Conservation (phyloP, 2,113 vertebrate species). For the Protobothrops mucrosquamatus region DNA sequence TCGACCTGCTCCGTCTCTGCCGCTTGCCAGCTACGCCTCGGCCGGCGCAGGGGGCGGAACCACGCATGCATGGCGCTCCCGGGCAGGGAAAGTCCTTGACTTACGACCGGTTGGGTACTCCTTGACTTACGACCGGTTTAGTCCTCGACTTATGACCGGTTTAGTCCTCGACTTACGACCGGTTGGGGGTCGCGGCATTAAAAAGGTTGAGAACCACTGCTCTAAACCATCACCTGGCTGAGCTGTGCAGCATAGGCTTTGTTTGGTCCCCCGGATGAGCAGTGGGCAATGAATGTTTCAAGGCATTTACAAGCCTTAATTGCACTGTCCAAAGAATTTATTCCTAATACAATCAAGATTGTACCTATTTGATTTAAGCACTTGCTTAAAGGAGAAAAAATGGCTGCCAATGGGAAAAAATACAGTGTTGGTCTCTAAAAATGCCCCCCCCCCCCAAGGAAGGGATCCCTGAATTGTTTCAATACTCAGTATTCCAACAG, state of each 20-base stretch:
- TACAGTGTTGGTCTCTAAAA: conserved; percentile 57
- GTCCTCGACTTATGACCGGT: no score
- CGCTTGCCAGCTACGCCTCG: no score
- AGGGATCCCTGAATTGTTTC: conserved; percentile 61
- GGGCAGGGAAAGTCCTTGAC: no score
- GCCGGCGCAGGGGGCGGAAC: no score
- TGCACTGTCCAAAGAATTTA: conserved; percentile 26
- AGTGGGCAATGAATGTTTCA: conserved; percentile 46
- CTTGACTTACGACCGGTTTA: no score
- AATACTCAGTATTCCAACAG: conserved; percentile 52
- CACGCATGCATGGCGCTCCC: no score
- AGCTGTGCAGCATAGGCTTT: conserved; percentile 48
- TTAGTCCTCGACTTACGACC: no score
- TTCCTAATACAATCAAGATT: conserved; percentile 15
- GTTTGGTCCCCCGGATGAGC: conserved; percentile 56
- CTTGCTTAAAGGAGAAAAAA: conserved; percentile 32
- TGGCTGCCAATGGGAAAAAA: conserved; percentile 43
- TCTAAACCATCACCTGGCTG: conserved; percentile 17
- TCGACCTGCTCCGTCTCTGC: no score
- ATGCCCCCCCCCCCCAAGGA: conserved; percentile 64
- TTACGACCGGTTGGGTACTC: no score
- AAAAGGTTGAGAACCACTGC: no score
- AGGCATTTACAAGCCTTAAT: conserved; percentile 49
- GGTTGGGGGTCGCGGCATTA: no score
- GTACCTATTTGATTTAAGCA: conserved; percentile 27